Evolutionary conservation across 2,113 vertebrate genomes (phyloP).

Genomic region (Arizona elegans): DNA sequence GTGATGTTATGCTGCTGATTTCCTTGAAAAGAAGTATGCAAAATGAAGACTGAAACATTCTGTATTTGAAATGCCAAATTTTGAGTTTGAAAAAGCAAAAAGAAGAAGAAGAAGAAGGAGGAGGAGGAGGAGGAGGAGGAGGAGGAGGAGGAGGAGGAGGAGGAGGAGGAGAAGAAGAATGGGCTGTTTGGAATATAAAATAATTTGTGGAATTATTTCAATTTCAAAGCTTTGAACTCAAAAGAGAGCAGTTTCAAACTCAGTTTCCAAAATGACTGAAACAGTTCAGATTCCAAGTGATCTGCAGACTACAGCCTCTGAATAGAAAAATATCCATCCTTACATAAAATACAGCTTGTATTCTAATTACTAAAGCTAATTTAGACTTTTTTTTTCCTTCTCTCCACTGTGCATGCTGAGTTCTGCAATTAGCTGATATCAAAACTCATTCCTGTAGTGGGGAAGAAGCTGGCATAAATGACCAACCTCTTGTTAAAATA

Average conservation of each 20-base stretch:
- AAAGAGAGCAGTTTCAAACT: neutral
- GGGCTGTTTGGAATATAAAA: neutral
- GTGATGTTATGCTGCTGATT: neutral
- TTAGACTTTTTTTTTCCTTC: conserved; percentile 15
- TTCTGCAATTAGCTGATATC: conserved; percentile 6
- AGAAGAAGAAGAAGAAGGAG: neutral
- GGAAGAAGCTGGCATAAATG: too few relatives aligned
- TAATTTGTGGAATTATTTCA: neutral
- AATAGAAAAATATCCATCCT: conserved; percentile 50
- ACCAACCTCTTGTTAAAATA: neutral
- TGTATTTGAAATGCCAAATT: neutral
- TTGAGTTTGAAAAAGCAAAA: neutral
- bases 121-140: too few relatives aligned
- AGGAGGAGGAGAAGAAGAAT: neutral
- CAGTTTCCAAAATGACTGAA: conserved; percentile 23
- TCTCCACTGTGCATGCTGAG: conserved; percentile 12
- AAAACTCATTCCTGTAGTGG: too few relatives aligned
- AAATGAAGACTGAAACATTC: neutral
- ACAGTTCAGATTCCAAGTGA: conserved; percentile 11
- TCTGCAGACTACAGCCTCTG: neutral
- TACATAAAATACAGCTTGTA: conserved; percentile 31
- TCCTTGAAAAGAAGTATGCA: neutral
- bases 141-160: too few relatives aligned
- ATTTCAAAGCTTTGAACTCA: neutral
- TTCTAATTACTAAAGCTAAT: conserved; percentile 7